Evolutionary conservation across 1,140 invertebrate genomes (phyloP), one percentile per base, ranked within the genome.

Genomic region (Diachasma alloeum): DNA sequence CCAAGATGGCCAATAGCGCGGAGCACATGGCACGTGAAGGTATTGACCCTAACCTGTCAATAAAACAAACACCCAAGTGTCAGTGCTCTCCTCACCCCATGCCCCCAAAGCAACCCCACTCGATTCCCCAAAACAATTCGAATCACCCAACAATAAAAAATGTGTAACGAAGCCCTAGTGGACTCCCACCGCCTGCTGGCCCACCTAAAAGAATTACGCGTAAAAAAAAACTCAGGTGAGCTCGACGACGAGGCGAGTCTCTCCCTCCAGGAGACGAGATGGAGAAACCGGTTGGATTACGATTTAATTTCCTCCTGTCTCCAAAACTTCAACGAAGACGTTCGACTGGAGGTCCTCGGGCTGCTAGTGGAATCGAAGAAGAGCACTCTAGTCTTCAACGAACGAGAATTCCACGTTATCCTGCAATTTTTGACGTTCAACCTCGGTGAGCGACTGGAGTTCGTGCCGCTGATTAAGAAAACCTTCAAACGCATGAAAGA

Each of bases 311-410:
- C 85, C 74, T 71, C 81, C 75, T 90, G 86, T 44, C 76, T 91
- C 4, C 82, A 79, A 74, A 84, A 87, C 81, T 67, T 74, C 13
- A 87, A 88, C 79, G 87, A 90, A 76, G 85, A 91, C 80, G 90
- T 91, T 80, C 75, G 75, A 75, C 66, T 87, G 19, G 31, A 79
- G 79, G 91, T 92, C 0, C 90, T 97, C 74, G 91, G 92, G 3
- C 86, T 96, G 8, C 83, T 97, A 13, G 92, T 94, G 74, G 95
- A 96, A 81, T 94, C 93, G 13, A 92, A 93, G 59, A 95, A 94
- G 84, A 93, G 92, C 15, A 95, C 95, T 15, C 93, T 96, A 84
- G 46, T 85, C 0, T 92, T 95, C 75, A 88, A 87, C 1, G 15
- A 80, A 4, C 85, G 85, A 68, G 96, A 97, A 85, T 90, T 96